Evolutionary conservation across 2,113 vertebrate genomes (phyloP), one percentile per base, ranked within the genome.

Genomic region (Copsychus sechellarum): DNA sequence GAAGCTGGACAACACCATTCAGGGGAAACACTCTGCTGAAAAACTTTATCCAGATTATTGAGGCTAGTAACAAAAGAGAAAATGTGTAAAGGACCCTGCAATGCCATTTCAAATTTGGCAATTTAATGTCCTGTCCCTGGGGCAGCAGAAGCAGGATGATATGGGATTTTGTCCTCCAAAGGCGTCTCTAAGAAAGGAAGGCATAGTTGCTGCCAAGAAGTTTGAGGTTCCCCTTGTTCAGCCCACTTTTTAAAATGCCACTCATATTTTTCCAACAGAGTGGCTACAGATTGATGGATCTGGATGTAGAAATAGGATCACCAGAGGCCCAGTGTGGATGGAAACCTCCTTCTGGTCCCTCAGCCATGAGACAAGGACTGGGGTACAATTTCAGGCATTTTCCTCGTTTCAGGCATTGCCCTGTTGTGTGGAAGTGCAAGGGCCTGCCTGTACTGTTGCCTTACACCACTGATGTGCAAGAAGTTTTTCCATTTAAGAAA

Each of bases 181-280:
- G 29, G 5, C 18, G 42, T n/a, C 31, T 40, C 19, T 65, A 56
- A 45, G 64, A 61, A 45, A 54, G 11, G 16, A 60, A 34, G 9
- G 10, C 0, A 0, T 8, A 45, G 14, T 6, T 64, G 15, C 53
- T 56, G 54, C 16, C 34, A 43, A 51, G 43, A 45, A 47, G 22
- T 56, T 16, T 56, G 43, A 91, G 14, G 34, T 31, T 74, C 31
- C 9, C 15, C 7, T 60, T 64, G 19, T 48, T 89, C 19, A 94
- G 10, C 28, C 11, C 34, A 28, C 17, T 36, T 28, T 17, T 38
- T 48, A 3, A 64, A 67, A 85, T 12, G 31, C 14, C 13, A 22
- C 8, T 71, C 8, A 10, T 21, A 38, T 72, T 79, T 82, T 64
- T 33, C 17, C 36, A 51, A 15, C 2, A 34, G 34, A 57, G 6